phyloP scores from a whole-genome alignment of 2,113 vertebrate genomes.

The Triplophysa dalaica region DNA sequence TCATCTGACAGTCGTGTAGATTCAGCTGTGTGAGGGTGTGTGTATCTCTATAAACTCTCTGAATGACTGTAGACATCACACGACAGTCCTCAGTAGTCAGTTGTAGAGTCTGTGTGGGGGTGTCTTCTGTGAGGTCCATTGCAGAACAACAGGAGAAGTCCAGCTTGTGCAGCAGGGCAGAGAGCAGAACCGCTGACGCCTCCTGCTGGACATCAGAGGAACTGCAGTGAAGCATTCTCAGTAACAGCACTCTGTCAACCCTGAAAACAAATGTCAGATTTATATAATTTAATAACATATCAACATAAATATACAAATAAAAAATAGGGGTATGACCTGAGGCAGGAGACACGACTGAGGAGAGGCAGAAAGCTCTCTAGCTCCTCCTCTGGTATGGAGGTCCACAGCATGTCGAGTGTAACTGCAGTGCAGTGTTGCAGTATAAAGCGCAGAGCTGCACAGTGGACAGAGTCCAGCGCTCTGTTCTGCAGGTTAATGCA shows the following conservation, averaged over 20 bases:
- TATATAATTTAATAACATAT: neutral
- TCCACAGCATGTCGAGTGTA: conserved; percentile 52
- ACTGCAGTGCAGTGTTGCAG: conserved; percentile 45
- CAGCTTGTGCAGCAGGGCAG: conserved; percentile 49
- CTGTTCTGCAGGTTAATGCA: conserved; percentile 50
- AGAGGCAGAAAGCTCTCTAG: conserved; percentile 43
- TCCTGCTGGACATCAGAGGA: conserved; percentile 43
- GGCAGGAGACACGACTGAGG: conserved; percentile 41
- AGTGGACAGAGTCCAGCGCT: conserved; percentile 48
- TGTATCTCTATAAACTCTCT: conserved; percentile 21
- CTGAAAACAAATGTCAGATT: conserved; percentile 27
- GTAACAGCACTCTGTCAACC: conserved; percentile 49
- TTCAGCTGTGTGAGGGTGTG: conserved; percentile 23
- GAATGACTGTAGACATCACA: conserved; percentile 35
- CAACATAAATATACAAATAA: too few species aligned
- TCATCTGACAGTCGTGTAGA: conserved; percentile 48
- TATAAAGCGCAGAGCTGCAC: conserved; percentile 43
- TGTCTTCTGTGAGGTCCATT: conserved; percentile 52
- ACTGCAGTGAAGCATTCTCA: conserved; percentile 49
- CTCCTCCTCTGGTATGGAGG: conserved; percentile 54
- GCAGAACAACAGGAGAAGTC: conserved; percentile 48
- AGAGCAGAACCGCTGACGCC: conserved; percentile 47
- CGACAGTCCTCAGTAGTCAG: conserved; percentile 48
- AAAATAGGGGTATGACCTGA: conserved; percentile 28
- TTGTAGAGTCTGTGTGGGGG: neutral